Evolutionary conservation across 2,797 vertebrate genomes (phyloP).

Genomic region (Sebastes hubbsi): DNA sequence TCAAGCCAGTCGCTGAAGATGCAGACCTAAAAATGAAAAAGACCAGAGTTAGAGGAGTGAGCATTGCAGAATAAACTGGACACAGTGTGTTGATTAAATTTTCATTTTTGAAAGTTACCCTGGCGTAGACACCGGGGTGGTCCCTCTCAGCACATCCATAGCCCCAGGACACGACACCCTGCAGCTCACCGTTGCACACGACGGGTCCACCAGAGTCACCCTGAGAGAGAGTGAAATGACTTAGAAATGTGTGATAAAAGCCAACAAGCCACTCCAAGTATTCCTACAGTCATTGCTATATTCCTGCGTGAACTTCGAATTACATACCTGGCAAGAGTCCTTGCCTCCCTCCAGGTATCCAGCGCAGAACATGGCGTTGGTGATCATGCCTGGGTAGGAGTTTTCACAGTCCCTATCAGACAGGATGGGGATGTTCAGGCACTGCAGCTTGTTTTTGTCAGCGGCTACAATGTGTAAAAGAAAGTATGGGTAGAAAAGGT

Average conservation of each 20-base stretch:
- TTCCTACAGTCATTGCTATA: background rate
- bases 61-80: background rate
- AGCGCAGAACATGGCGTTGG: constrained; percentile 74
- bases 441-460: constrained; percentile 68
- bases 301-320: background rate
- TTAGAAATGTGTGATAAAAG: background rate
- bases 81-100: background rate
- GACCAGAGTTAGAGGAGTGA: background rate
- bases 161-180: constrained; percentile 87
- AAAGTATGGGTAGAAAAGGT: too few species aligned
- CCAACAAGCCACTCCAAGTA: background rate
- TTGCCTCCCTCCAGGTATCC: constrained; percentile 78
- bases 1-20: constrained; percentile 61
- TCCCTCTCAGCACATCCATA: constrained; percentile 77
- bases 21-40: constrained; percentile 49
- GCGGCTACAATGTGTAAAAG: constrained; percentile 6
- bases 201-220: constrained; percentile 87
- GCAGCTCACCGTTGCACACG: constrained; percentile 80
- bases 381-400: constrained; percentile 76
- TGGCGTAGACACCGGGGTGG: constrained; percentile 84
- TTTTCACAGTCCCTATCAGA: constrained; percentile 51
- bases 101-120: constrained; percentile 38
- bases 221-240: constrained; percentile 44
- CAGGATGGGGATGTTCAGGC: constrained; percentile 74
- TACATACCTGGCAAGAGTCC: constrained; percentile 75